Percentiles rank a stretch among this genome's conserved stretches.
These are phyloP conservation scores for Synanthedon tipuliformis DNA, from an alignment of 2,888 invertebrate species.

Conservation along the genomic window DNA sequence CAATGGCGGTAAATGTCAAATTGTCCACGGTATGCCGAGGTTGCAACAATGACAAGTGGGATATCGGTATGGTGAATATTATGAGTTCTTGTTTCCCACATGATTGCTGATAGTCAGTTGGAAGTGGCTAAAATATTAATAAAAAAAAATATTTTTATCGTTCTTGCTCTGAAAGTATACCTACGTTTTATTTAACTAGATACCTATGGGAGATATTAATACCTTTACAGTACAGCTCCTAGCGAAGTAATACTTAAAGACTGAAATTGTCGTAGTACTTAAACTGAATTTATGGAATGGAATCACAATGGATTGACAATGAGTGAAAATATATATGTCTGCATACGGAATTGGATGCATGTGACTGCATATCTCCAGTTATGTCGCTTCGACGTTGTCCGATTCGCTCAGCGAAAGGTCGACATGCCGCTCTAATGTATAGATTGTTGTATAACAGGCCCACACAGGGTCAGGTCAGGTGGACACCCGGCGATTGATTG, in stretches of 20 bases:
- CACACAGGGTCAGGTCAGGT: slow-evolving; percentile 48
- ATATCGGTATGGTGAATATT: slow-evolving; percentile 1
- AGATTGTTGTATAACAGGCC: slow-evolving; percentile 50
- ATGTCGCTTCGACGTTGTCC: slow-evolving; percentile 6
- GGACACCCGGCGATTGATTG: slow-evolving; percentile 14
- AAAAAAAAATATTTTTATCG: too few relatives aligned
- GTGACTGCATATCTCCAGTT: slow-evolving; percentile 11
- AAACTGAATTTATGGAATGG: too few relatives aligned
- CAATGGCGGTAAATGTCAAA: slow-evolving; percentile 39
- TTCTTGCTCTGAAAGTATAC: too few relatives aligned
- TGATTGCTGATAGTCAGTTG: too few relatives aligned
- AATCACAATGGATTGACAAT: too few relatives aligned
- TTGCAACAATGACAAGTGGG: slow-evolving; percentile 25
- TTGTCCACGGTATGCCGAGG: slow-evolving; percentile 23
- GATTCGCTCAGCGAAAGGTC: slow-evolving; percentile 34
- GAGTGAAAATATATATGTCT: too few relatives aligned
- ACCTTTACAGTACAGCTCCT: too few relatives aligned
- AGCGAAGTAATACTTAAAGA: too few relatives aligned
- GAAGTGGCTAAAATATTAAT: too few relatives aligned
- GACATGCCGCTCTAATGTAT: slow-evolving; percentile 37
- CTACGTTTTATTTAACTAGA: too few relatives aligned
- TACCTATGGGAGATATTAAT: too few relatives aligned
- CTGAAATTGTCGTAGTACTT: too few relatives aligned
- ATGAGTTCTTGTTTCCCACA: not conserved
- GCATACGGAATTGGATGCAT: slow-evolving; percentile 3